A percentile compares a stretch with the other conserved stretches of the same genome.
Evolutionary conservation across 2,113 vertebrate species (phyloP).

Genomic region (Clinocottus analis): DNA sequence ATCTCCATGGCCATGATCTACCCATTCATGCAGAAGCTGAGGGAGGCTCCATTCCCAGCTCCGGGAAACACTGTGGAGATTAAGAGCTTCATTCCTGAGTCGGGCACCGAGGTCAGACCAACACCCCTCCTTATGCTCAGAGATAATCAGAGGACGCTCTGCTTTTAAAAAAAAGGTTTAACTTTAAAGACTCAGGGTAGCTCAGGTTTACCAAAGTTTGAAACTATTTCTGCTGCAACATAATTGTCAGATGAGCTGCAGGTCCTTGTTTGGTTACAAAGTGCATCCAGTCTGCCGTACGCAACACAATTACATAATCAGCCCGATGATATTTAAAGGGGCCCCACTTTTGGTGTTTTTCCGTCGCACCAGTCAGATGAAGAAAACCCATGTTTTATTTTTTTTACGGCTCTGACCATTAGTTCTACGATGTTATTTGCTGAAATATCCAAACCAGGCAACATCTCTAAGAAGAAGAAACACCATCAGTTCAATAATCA

Average conservation of each 20-base stretch:
- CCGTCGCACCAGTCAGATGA: not conserved
- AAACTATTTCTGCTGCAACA: not conserved
- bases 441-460: not conserved
- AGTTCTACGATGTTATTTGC: not conserved
- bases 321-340: not conserved
- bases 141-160: not conserved
- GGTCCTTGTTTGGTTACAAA: not conserved
- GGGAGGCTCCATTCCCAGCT: slow-evolving; percentile 92
- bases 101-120: slow-evolving; percentile 90
- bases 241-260: not conserved
- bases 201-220: not conserved
- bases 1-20: slow-evolving; percentile 96
- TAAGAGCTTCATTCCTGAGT: slow-evolving; percentile 96
- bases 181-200: not conserved
- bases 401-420: not conserved
- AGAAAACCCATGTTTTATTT: too few relatives aligned
- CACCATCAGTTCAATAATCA: not conserved
- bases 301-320: not conserved
- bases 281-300: not conserved
- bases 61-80: slow-evolving; percentile 94
- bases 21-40: slow-evolving; percentile 97
- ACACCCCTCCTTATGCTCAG: not conserved
- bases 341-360: not conserved
- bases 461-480: not conserved
- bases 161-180: not conserved